Evolutionary conservation across 2,113 vertebrate genomes (phyloP), one percentile per base, ranked within the genome.

Genomic region (Sisor rabdophorus): DNA sequence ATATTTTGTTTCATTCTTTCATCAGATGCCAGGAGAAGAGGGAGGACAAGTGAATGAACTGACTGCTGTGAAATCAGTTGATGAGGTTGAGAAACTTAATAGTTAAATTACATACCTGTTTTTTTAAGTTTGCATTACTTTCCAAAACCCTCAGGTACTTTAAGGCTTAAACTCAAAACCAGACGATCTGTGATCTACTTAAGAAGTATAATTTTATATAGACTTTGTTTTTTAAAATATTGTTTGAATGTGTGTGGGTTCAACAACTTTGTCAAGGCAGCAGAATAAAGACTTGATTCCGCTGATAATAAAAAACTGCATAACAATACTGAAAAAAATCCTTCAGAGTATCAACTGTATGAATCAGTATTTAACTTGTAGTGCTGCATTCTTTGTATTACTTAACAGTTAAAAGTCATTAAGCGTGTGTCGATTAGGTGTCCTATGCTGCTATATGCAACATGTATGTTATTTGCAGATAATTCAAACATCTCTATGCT

Each of bases 11-110:
- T 20, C n/a, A 0, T 71, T 2, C 58, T 13, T 75, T 26, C 36
- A 77, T 63, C 81, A 93, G 92, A 71, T 93, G 1, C 92, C 92
- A 0, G 90, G 80, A 9, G 91, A 89, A 1, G 89, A 90, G 73
- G 61, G 3, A 7, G 1, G 0, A 19, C 84, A 87, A 0, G 76
- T n/a, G n/a, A n/a, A 82, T 1, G 80, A 81, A 11, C 79, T 91
- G 87, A 81, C 78, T 7, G 11, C 44, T 1, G 88, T 93, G 54
- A 82, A n/a, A 50, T 68, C 81, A 4, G 24, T 17, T 9, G 87
- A 86, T 0, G 90, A 90, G 70, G 0, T 72, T 0, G 86, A 90
- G 63, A 90, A 88, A 73, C 88, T 92, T 70, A 91, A 82, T 60
- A 54, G 50, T 56, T 91, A 90, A 73, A 78, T 63, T 11, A 11